Evolutionary conservation across 1,140 invertebrate species (phyloP).

Genomic region (Drosophila littoralis): DNA sequence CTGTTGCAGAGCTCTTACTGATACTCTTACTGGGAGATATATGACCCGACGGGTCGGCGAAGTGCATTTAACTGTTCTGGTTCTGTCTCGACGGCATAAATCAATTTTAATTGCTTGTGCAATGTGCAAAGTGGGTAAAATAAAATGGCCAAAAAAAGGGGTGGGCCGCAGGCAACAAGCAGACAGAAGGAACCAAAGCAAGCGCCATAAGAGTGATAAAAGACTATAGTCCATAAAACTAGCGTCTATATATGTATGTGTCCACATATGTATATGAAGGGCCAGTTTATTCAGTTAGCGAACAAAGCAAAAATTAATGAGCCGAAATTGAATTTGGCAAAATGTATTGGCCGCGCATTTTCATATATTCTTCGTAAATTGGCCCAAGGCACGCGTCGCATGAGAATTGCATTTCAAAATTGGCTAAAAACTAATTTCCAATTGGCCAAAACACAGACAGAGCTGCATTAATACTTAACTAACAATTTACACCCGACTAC

Average conservation of each 20-base stretch:
- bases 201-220: background rate
- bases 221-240: constrained; percentile 12
- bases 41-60: constrained; percentile 44
- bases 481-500: constrained; percentile 36
- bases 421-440: constrained; percentile 47
- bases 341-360: constrained; percentile 53
- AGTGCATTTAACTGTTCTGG: constrained; percentile 73
- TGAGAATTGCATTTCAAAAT: constrained; percentile 25
- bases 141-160: constrained; percentile 37
- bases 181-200: constrained; percentile 11
- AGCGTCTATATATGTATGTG: background rate
- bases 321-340: constrained; percentile 63
- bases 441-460: constrained; percentile 39
- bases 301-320: constrained; percentile 62
- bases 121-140: constrained; percentile 73
- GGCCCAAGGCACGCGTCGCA: background rate
- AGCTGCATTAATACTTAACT: constrained; percentile 45
- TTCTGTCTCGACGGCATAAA: constrained; percentile 75
- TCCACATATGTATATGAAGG: background rate
- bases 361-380: constrained; percentile 57
- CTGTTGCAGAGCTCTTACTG: constrained; percentile 8
- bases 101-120: constrained; percentile 80
- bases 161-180: constrained; percentile 5
- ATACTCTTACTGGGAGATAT: constrained; percentile 50
- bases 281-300: constrained; percentile 3